Base-by-base conservation (phyloP, 2,888 invertebrate species). In the Eulithis testata region DNA sequence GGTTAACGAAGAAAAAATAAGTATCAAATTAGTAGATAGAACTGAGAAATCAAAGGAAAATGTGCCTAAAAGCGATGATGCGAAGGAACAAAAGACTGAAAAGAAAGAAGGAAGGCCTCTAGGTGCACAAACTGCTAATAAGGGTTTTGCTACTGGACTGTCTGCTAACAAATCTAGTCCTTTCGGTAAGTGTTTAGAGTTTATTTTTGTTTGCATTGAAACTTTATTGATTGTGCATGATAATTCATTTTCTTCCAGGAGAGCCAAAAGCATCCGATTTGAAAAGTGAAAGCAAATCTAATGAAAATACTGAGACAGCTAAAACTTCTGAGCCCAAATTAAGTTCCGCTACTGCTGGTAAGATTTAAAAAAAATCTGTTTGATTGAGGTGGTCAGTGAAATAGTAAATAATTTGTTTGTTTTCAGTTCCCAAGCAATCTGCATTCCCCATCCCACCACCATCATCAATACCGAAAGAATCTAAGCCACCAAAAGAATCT, bases 81-180 rank as follows among this genome's bases (percentile, higher is more conserved):
- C 54, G 31, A 63, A 55, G 44, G 73, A 69, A 47, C 77, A 75
- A 65, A 60, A 51, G 55, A 58, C 50, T 43, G 79, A 83, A 3
- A 81, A 80, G 57, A 85, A 81, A 65, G 84, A 84, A 60, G 76
- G 73, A 3, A 89, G 85, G 72, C 81, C 84, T 2, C 75, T 86
- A 12, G 67, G 70, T 50, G 49, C 75, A 2, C 78, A 80, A 66
- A 68, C 76, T 6, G 67, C 72, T 27, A 83, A 77, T 66, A 82
- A 78, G 63, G 64, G 77, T 11, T 67, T 80, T 36, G 66, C 73
- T 9, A 58, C 72, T 37, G 65, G 77, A 12, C 70, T 75, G n/a
- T 66, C 79, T 49, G 67, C 73, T 59, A 74, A 74, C 47, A 74
- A 66, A 51, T 71, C 70, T 64, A 58, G 70, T 56, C 31, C 69